Base-by-base conservation (phyloP, 2,797 vertebrate species). In the Martes flavigula region DNA sequence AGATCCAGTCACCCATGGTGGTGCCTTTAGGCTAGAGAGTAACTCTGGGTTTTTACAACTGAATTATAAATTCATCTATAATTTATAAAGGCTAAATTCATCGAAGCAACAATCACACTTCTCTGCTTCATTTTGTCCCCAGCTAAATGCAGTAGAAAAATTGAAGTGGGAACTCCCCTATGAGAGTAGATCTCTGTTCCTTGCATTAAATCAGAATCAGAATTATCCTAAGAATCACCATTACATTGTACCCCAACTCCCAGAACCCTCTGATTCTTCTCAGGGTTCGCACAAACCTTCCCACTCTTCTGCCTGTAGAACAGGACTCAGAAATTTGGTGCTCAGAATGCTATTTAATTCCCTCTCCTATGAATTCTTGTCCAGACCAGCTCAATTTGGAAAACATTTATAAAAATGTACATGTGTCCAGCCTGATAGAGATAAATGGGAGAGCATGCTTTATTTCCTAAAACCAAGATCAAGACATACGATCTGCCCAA, bases 301-400 rank as follows among this genome's bases (percentile, higher is more conserved):
- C 82, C n/a, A 35, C 14, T 75, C 27, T 75, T 64, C n/a, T 75
- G 2, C 7, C 35, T 13, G 35, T 7, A 88, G 54, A 60, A 5
- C 1, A 1, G 21, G 51, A 46, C 46, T 58, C 72, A 18, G 56
- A 70, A 30, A 77, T 88, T 60, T 78, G 38, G 51, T 66, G 51
- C 30, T 85, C 66, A 66, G 60, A 72, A 32, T 0, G 14, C 18
- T 15, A 1, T 73, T 58, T 81, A 54, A 78, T 73, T 40, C 81
- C 38, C n/a, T 91, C 70, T 72, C 51, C n/a, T 93, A 83, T 91
- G 83, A 54, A 90, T 96, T 86, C 64, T 87, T 85, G 15, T 90
- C 73, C 46, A 92, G 83, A 91, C 40, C 17, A 64, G 46, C 20
- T 92, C 43, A 38, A 14, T 60, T 91, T 15, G 32, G 58, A 75